Evolutionary conservation across 2,797 vertebrate genomes (phyloP).

Genomic region (Typhlichthys subterraneus): DNA sequence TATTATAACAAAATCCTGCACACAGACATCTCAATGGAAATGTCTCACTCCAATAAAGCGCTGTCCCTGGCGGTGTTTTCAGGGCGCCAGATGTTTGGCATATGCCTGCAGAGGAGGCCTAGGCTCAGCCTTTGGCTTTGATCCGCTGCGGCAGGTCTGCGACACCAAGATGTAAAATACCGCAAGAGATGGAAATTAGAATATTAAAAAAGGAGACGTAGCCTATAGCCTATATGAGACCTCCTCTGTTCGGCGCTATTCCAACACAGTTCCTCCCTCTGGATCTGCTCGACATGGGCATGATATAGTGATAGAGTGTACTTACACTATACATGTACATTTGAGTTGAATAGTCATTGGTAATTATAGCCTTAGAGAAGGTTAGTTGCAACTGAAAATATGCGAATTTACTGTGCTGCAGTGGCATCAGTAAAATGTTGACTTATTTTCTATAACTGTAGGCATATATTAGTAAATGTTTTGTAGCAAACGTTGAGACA

Average conservation of each 20-base stretch:
- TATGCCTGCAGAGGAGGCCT: slow-evolving; percentile 78
- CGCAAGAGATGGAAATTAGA: slow-evolving; percentile 78
- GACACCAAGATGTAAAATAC: slow-evolving; percentile 83
- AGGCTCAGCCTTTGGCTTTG: slow-evolving; percentile 73
- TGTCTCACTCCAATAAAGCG: slow-evolving; percentile 77
- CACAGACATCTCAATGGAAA: slow-evolving; percentile 29
- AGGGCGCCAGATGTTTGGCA: slow-evolving; percentile 90
- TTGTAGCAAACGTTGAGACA: no score
- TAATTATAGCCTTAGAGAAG: no score
- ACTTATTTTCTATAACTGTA: no score
- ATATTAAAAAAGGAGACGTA: slow-evolving; percentile 73
- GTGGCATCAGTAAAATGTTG: neutral
- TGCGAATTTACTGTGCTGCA: no score
- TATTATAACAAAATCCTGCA: slow-evolving; percentile 26
- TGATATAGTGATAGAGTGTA: no score
- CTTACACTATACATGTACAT: neutral
- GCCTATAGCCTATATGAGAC: slow-evolving; percentile 41
- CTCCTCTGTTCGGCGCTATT: slow-evolving; percentile 46
- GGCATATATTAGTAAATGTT: no score
- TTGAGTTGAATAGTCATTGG: no score
- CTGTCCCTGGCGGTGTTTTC: slow-evolving; percentile 84
- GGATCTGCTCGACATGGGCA: neutral
- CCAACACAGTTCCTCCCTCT: neutral
- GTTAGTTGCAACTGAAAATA: no score
- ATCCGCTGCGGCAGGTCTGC: slow-evolving; percentile 83